Evolutionary conservation across 2,113 vertebrate species (phyloP), one percentile per base, ranked within the genome.

Genomic region (Arenaria interpres): DNA sequence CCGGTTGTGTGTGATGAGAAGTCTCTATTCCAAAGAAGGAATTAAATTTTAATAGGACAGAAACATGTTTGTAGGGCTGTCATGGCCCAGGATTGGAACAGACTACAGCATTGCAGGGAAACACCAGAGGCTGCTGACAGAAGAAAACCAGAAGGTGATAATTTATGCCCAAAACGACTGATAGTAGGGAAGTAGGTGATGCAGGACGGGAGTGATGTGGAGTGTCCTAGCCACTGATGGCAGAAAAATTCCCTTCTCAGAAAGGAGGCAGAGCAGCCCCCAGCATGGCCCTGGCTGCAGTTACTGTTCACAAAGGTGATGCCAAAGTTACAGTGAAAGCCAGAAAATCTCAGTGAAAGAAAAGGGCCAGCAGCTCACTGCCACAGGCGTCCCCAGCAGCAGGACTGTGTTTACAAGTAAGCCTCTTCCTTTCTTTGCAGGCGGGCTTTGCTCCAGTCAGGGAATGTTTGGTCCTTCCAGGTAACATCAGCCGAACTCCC

Each of bases 41-140:
- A 95, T 97, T 95, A 93, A 92, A 97, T 92, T 95, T 96, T 95
- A 93, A 97, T 92, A 85, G 79, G 92, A 80, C 83, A 81, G 79
- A 81, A 96, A 73, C 62, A 91, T 43, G 67, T 83, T 95, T 88
- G 71, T 77, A 83, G 63, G 66, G 37, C 33, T 95, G 77, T 91
- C 66, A 27, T 43, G n/a, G 84, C 23, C 67, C 67, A 50, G 59
- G 54, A 66, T 8, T 54, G 67, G 84, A 95, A 69, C 30, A 66
- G 77, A 75, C 54, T 62, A 18, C 33, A 24, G 69, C 68, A 37
- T 41, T 84, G 59, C 68, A 92, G 79, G 60, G 92, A 71, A 96
- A 81, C 60, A 86, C 79, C 46, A 46, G 80, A 45, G 72, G 64
- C 56, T 74, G 66, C 76, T 90, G 76, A 53, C 45, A 86, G 76